Conservation (phyloP, 2,888 invertebrate species). For the Lissocephala sabroskyi region DNA sequence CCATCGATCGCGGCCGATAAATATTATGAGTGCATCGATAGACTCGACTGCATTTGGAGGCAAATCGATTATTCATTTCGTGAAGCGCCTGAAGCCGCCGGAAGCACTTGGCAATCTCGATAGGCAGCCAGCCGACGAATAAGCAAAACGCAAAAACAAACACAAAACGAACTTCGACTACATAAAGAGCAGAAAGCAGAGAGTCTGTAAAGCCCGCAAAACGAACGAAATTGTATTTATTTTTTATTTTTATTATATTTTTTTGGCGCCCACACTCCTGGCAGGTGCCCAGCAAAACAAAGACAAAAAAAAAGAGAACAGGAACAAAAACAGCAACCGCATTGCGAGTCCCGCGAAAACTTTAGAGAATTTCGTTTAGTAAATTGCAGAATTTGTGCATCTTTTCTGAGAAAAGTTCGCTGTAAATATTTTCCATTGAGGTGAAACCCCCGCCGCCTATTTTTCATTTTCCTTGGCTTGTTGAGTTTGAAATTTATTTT, state of each 20-base stretch:
- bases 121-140: constrained; percentile 13
- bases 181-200: constrained; percentile 26
- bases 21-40: too few species aligned
- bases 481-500: constrained; percentile 5
- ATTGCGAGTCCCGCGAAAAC: neutral
- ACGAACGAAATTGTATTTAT: constrained; percentile 45
- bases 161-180: constrained; percentile 5
- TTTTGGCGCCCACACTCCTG: too few species aligned
- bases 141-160: neutral
- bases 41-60: too few species aligned
- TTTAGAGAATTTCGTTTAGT: constrained; percentile 11
- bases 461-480: neutral
- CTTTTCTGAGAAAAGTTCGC: constrained; percentile 55
- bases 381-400: constrained; percentile 26
- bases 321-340: constrained; percentile 3
- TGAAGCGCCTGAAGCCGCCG: constrained; percentile 53
- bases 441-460: too few species aligned
- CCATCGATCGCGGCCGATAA: too few species aligned
- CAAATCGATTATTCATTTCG: too few species aligned
- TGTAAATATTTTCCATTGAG: constrained; percentile 31
- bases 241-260: too few species aligned
- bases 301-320: constrained; percentile 6
- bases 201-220: too few species aligned
- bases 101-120: constrained; percentile 31
- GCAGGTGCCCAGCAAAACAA: constrained; percentile 5